These are phyloP conservation scores for Mormoops blainvillei DNA, from an alignment of 2,113 vertebrate species.

Conservation along the genomic window DNA sequence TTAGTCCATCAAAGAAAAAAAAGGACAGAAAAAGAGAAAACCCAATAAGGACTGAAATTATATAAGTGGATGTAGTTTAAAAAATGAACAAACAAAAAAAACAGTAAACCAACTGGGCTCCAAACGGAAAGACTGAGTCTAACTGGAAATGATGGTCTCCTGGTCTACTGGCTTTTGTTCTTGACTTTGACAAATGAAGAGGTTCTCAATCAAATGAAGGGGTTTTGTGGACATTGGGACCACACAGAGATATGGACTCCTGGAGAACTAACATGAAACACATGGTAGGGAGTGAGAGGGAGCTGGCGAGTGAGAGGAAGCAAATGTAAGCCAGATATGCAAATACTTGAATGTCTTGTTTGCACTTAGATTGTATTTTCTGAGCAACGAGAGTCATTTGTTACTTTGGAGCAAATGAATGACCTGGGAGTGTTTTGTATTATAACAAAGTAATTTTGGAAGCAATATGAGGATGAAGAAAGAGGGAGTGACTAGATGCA, in stretches of 20 bases:
- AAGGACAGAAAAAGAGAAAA: background rate
- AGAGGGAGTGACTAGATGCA: background rate
- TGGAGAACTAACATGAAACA: background rate
- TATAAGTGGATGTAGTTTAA: background rate
- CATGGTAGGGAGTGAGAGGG: background rate
- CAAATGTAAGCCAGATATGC: background rate
- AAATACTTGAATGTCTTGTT: background rate
- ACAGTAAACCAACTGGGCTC: background rate
- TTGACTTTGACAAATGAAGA: background rate
- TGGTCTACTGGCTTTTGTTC: background rate
- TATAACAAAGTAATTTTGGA: background rate
- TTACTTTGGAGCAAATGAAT: background rate
- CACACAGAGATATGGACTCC: background rate
- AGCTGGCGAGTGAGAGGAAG: background rate
- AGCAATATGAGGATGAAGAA: background rate
- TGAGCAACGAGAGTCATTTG: background rate
- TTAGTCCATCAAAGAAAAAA: background rate
- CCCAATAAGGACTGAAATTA: background rate
- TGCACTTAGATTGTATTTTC: background rate
- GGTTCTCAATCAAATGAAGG: background rate
- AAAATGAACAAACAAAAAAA: background rate
- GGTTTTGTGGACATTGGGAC: background rate
- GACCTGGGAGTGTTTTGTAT: background rate
- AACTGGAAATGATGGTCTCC: background rate
- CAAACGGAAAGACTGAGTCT: background rate